phyloP scores from a whole-genome alignment of 2,113 vertebrate species.

The Polypterus senegalus region DNA sequence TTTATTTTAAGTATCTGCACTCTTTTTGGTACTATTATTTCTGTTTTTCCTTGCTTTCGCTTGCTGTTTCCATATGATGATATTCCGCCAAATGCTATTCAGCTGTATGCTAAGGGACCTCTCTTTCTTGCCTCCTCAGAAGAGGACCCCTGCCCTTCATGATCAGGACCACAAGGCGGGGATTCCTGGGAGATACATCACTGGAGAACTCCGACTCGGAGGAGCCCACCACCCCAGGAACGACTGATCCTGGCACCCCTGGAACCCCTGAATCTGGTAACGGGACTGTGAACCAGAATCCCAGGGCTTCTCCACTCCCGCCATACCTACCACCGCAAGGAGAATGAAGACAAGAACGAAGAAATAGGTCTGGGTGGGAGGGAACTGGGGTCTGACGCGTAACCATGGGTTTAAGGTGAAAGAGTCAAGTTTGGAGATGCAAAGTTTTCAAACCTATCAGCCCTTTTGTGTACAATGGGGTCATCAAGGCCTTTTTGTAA shows the following conservation, averaged over 20 bases:
- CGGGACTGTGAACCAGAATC: slow-evolving; percentile 26
- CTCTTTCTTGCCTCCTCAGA: slow-evolving; percentile 24
- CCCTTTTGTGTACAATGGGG: too few species aligned
- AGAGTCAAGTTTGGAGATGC: too few species aligned
- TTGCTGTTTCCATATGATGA: not conserved
- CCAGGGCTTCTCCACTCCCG: slow-evolving; percentile 46
- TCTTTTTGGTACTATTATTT: not conserved
- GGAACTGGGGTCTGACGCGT: too few species aligned
- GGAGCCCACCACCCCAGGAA: slow-evolving; percentile 47
- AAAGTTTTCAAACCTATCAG: too few species aligned
- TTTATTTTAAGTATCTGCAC: too few species aligned
- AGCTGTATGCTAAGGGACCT: too few species aligned
- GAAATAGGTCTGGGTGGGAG: too few species aligned
- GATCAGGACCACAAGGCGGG: slow-evolving; percentile 44
- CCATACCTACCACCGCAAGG: slow-evolving; percentile 38
- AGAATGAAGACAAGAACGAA: slow-evolving; percentile 17
- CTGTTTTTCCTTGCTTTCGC: not conserved
- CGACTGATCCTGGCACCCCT: slow-evolving; percentile 42
- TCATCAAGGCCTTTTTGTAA: too few species aligned
- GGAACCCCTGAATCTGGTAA: slow-evolving; percentile 36
- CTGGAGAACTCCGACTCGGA: slow-evolving; percentile 60
- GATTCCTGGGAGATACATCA: slow-evolving; percentile 52
- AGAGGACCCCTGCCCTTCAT: slow-evolving; percentile 45
- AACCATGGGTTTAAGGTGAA: too few species aligned
- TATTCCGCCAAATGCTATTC: too few species aligned